Conservation (phyloP, 1,140 invertebrate species). For the Papilio aristodemus region DNA sequence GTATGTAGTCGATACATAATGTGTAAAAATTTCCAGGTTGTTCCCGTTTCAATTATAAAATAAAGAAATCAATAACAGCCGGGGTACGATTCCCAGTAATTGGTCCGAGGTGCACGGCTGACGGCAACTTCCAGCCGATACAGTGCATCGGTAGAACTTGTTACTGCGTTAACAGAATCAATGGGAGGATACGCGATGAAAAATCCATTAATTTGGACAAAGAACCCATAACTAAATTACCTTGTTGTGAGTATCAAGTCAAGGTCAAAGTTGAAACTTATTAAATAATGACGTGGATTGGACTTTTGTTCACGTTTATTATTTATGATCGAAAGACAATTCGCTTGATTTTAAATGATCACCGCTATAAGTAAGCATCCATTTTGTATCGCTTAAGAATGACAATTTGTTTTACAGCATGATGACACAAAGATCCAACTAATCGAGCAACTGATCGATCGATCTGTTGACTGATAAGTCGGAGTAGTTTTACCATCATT, state of each 20-base stretch:
- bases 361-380: too few relatives aligned
- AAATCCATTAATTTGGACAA: constrained; percentile 62
- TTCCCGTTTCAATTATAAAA: constrained; percentile 70
- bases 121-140: constrained; percentile 81
- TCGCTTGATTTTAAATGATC: too few relatives aligned
- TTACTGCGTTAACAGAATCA: constrained; percentile 79
- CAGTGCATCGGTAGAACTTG: constrained; percentile 80
- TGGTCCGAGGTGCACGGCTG: constrained; percentile 74
- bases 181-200: constrained; percentile 63
- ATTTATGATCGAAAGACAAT: too few relatives aligned
- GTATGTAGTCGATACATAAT: neutral
- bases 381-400: too few relatives aligned
- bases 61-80: constrained; percentile 46
- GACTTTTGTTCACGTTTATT: too few relatives aligned
- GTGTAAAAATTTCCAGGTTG: constrained; percentile 71
- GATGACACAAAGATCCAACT: too few relatives aligned
- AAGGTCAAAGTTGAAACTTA: neutral
- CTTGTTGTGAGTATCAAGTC: constrained; percentile 80
- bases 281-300: too few relatives aligned
- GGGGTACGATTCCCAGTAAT: constrained; percentile 49
- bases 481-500: too few relatives aligned
- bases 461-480: too few relatives aligned
- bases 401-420: too few relatives aligned
- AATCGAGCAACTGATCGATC: too few relatives aligned
- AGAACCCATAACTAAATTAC: constrained; percentile 63